These are phyloP conservation scores for Distichodus sexfasciatus DNA, from an alignment of 2,797 vertebrate species.

Conservation along the genomic window DNA sequence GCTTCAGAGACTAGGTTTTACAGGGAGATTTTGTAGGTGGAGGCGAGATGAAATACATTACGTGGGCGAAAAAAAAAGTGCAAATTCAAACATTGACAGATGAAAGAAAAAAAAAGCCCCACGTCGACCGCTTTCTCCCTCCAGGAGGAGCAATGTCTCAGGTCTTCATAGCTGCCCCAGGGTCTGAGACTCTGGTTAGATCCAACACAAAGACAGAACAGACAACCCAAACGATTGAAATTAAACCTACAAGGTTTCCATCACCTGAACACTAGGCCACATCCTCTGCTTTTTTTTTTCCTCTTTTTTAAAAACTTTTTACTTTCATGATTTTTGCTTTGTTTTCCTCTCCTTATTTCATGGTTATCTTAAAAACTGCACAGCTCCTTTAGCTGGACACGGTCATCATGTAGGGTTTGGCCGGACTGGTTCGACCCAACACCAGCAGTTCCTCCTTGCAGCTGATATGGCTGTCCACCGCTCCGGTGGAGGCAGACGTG, in stretches of 20 bases:
- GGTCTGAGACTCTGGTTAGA: constrained; percentile 73
- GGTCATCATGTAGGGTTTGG: constrained; percentile 99
- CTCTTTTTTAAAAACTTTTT: constrained; percentile 43
- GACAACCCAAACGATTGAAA: constrained; percentile 79
- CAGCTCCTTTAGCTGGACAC: constrained; percentile 87
- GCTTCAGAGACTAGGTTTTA: constrained; percentile 59
- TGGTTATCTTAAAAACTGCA: constrained; percentile 65
- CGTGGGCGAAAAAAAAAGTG: constrained; percentile 77
- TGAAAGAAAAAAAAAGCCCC: constrained; percentile 46
- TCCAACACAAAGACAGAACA: constrained; percentile 75
- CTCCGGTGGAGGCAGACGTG: constrained; percentile 25
- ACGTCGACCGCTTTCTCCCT: constrained; percentile 58
- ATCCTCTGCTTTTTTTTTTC: constrained; percentile 73
- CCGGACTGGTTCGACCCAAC: constrained; percentile 90
- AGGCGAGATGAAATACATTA: constrained; percentile 65
- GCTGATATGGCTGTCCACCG: constrained; percentile 95
- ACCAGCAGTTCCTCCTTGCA: constrained; percentile 97
- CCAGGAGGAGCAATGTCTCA: constrained; percentile 54
- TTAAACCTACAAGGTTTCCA: constrained; percentile 80
- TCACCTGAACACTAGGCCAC: constrained; percentile 84
- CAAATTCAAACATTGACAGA: constrained; percentile 71
- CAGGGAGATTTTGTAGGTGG: constrained; percentile 52
- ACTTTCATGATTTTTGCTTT: constrained; percentile 68
- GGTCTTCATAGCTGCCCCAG: constrained; percentile 87
- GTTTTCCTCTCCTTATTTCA: constrained; percentile 63